These are phyloP conservation scores for Sciaenops ocellatus DNA, from an alignment of 2,797 vertebrate species.

Conservation along the genomic window DNA sequence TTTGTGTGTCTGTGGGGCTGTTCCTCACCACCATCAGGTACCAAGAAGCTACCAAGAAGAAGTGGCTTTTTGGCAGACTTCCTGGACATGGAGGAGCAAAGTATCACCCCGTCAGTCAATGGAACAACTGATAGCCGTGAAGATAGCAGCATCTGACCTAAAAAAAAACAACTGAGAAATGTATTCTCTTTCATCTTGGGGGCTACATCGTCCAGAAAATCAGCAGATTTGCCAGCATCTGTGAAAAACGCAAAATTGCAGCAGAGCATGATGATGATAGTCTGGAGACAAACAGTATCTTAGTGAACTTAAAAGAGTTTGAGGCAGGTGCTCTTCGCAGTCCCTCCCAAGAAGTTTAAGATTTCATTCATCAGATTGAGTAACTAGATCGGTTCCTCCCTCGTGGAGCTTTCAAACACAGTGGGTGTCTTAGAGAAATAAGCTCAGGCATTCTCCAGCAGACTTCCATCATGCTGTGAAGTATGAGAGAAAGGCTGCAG, in stretches of 20 bases:
- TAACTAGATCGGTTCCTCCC: neutral
- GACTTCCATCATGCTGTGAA: neutral
- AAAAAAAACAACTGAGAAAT: too few species aligned
- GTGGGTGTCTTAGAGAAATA: neutral
- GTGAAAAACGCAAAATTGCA: constrained; percentile 11
- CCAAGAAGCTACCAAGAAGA: too few species aligned
- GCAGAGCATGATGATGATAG: neutral
- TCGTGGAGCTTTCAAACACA: neutral
- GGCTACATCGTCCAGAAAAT: constrained; percentile 1
- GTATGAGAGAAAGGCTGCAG: neutral
- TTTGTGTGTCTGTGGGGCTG: too few species aligned
- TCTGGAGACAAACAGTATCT: neutral
- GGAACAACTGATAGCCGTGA: too few species aligned
- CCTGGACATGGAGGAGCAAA: too few species aligned
- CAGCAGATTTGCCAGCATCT: neutral
- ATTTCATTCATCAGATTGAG: neutral
- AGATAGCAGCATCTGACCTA: too few species aligned
- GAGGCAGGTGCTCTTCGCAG: neutral
- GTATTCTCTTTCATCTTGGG: too few species aligned
- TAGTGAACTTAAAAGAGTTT: neutral
- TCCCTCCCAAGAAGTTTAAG: neutral
- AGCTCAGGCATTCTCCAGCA: neutral
- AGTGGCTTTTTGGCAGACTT: too few species aligned
- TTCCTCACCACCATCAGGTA: too few species aligned
- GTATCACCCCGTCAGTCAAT: too few species aligned